These are phyloP conservation scores for Hylomyscus alleni DNA, from an alignment of 2,797 vertebrate species.

Conservation along the genomic window DNA sequence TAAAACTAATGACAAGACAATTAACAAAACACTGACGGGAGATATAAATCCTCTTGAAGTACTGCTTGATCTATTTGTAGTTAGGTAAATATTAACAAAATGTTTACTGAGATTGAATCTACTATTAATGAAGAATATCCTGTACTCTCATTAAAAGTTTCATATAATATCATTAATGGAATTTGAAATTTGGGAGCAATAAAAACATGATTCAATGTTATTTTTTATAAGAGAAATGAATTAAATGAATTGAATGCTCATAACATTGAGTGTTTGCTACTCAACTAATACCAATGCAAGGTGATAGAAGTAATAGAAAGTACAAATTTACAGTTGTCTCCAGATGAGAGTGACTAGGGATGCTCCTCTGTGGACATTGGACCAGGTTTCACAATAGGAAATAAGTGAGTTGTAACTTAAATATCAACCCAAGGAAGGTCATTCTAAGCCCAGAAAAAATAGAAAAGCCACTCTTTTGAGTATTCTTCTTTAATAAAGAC, in stretches of 20 bases:
- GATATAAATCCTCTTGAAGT: neutral
- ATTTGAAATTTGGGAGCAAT: neutral
- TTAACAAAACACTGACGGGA: neutral
- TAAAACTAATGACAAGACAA: neutral
- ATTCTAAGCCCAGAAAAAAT: neutral
- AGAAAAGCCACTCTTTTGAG: neutral
- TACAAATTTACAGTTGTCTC: neutral
- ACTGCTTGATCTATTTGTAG: neutral
- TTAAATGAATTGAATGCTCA: neutral
- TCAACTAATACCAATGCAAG: neutral
- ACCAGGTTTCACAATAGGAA: neutral
- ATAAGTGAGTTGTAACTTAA: neutral
- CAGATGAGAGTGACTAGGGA: neutral
- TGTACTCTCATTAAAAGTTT: neutral
- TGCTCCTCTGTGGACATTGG: neutral
- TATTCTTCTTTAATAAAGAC: neutral
- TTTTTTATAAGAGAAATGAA: neutral
- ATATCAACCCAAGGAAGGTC: neutral
- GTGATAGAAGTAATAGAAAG: neutral
- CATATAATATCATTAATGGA: neutral
- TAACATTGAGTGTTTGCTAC: neutral
- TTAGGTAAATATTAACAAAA: constrained; percentile 4
- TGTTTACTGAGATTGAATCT: neutral
- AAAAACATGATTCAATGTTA: neutral
- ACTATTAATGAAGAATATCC: neutral